A percentile compares a stretch with the other conserved stretches of the same genome.
Evolutionary conservation across 2,113 vertebrate species (phyloP).

Genomic region (Protobothrops flavoviridis): DNA sequence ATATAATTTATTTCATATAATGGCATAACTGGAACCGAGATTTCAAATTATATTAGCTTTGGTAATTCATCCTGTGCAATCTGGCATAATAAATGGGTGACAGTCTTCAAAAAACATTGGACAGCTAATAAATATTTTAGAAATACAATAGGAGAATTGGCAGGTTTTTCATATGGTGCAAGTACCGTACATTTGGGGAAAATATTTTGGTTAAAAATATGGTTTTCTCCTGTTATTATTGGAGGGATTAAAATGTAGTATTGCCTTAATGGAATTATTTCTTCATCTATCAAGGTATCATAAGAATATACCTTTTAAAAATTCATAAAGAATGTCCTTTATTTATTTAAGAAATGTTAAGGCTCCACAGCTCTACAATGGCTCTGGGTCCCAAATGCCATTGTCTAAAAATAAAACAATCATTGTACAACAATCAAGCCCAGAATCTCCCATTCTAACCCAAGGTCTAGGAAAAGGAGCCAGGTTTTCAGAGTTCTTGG

Average conservation of each 20-base stretch:
- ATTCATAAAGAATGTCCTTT: background rate
- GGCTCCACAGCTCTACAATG: background rate
- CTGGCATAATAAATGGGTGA: background rate
- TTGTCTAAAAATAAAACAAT: background rate
- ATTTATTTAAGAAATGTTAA: background rate
- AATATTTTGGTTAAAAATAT: background rate
- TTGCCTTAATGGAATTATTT: background rate
- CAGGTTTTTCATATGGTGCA: background rate
- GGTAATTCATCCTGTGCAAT: background rate
- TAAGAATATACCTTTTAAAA: background rate
- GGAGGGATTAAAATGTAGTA: background rate
- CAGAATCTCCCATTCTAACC: background rate
- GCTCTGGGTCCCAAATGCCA: background rate
- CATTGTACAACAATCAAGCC: background rate
- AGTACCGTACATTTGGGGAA: background rate
- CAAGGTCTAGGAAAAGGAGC: background rate
- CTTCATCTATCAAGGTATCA: background rate
- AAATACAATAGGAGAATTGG: background rate
- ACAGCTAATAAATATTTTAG: background rate
- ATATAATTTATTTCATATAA: background rate
- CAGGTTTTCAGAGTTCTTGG: background rate
- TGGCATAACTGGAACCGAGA: background rate
- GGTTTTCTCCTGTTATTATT: background rate
- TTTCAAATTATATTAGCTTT: background rate
- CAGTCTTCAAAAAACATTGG: background rate